These are phyloP conservation scores for Macrotrachela quadricornifera DNA, from an alignment of 1,140 invertebrate genomes.

Conservation along the genomic window DNA sequence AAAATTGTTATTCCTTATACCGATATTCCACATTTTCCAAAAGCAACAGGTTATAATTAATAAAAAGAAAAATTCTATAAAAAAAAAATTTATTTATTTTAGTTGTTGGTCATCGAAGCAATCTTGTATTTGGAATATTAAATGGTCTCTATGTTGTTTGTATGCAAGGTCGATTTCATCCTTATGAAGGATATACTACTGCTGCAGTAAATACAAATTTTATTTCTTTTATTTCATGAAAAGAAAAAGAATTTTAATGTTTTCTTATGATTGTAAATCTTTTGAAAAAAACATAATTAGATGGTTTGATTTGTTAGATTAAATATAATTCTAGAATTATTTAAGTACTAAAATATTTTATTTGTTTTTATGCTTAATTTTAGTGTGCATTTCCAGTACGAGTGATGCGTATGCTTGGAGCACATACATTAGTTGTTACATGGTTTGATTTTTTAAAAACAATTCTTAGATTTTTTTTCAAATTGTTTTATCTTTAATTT, in stretches of 20 bases:
- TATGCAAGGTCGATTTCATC: conserved; percentile 86
- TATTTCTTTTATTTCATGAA: too few species aligned
- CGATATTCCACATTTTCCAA: conserved; percentile 69
- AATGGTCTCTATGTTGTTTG: conserved; percentile 55
- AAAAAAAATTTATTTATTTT: too few species aligned
- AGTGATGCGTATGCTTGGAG: conserved; percentile 76
- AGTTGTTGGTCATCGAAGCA: conserved; percentile 67
- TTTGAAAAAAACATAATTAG: too few species aligned
- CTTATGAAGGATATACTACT: conserved; percentile 77
- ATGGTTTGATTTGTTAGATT: too few species aligned
- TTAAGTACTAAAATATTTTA: too few species aligned
- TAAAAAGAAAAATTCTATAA: conserved; percentile 29
- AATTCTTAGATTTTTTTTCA: too few species aligned
- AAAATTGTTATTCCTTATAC: conserved; percentile 54
- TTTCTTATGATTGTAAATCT: too few species aligned
- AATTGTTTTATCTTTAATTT: too few species aligned
- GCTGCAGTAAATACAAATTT: too few species aligned
- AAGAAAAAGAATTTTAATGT: too few species aligned
- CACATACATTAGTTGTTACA: conserved; percentile 62
- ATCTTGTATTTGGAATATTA: conserved; percentile 63
- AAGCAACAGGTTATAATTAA: conserved; percentile 36
- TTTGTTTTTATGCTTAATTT: not conserved
- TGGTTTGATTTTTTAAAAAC: too few species aligned
- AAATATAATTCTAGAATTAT: too few species aligned
- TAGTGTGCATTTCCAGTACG: conserved; percentile 68